Evolutionary conservation across 2,797 vertebrate genomes (phyloP).

Genomic region (Simalia tracyae): DNA sequence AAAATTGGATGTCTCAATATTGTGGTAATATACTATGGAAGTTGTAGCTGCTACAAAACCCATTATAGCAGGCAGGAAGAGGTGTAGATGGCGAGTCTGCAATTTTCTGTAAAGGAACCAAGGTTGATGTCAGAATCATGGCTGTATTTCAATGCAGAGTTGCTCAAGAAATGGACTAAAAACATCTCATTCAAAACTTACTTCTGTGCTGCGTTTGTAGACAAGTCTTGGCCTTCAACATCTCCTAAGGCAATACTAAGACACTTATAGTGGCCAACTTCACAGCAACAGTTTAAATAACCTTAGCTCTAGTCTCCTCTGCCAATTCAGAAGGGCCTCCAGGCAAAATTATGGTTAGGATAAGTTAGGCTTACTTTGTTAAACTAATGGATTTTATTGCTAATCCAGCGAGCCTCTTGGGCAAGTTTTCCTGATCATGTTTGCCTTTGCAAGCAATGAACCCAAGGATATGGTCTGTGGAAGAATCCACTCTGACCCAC

Average conservation of each 20-base stretch:
- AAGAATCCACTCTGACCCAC: too few relatives aligned
- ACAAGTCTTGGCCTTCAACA: not conserved
- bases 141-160: not conserved
- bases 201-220: not conserved
- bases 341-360: too few relatives aligned
- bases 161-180: not conserved
- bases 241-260: not conserved
- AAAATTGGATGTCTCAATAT: slow-evolving; percentile 98
- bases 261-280: not conserved
- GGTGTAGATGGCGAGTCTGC: slow-evolving; percentile 84
- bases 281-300: not conserved
- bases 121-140: not conserved
- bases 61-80: slow-evolving; percentile 95
- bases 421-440: not conserved
- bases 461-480: too few relatives aligned
- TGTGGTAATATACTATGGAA: slow-evolving; percentile 97
- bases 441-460: not conserved
- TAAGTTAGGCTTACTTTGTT: not conserved
- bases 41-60: slow-evolving; percentile 95
- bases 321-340: not conserved
- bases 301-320: too few relatives aligned
- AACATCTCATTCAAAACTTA: not conserved
- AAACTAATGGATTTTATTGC: not conserved
- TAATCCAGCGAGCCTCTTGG: not conserved
- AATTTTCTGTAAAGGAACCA: slow-evolving; percentile 72